phyloP scores from a whole-genome alignment of 2,113 vertebrate genomes.

The Leucoraja erinaceus region DNA sequence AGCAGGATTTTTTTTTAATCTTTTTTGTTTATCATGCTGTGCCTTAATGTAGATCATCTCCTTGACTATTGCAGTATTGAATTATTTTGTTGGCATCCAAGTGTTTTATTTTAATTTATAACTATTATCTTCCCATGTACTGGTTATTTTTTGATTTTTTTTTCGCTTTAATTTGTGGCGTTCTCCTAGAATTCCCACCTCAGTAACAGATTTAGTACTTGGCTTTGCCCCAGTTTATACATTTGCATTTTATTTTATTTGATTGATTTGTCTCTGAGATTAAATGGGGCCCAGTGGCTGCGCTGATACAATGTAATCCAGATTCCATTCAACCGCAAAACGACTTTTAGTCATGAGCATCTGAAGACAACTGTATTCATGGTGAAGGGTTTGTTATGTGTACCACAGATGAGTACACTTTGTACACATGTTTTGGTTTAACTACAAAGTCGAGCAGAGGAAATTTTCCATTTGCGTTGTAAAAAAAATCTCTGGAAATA shows the following conservation, averaged over 20 bases:
- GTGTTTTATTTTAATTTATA: not conserved
- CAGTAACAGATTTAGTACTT: not conserved
- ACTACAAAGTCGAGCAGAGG: not conserved
- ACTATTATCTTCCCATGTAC: not conserved
- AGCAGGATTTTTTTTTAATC: not conserved
- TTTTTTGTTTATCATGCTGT: not conserved
- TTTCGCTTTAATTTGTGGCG: not conserved
- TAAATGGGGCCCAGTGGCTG: not conserved
- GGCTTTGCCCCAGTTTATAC: not conserved
- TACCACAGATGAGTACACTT: not conserved
- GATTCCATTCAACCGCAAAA: not conserved
- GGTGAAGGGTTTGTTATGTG: constrained; percentile 10
- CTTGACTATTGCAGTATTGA: not conserved
- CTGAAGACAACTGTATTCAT: not conserved
- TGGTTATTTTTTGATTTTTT: too few species aligned
- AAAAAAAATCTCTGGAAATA: not conserved
- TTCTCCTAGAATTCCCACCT: not conserved
- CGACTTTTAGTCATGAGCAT: not conserved
- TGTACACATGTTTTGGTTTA: constrained; percentile 25
- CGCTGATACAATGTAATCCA: not conserved
- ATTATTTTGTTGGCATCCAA: not conserved
- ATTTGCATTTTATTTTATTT: not conserved
- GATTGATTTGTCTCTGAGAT: not conserved
- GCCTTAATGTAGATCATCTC: not conserved
- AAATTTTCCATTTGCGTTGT: constrained; percentile 15